Percentiles rank a stretch among this genome's conserved stretches.
Evolutionary conservation across 2,888 invertebrate species (phyloP).

Genomic region (Monopis laevigella): DNA sequence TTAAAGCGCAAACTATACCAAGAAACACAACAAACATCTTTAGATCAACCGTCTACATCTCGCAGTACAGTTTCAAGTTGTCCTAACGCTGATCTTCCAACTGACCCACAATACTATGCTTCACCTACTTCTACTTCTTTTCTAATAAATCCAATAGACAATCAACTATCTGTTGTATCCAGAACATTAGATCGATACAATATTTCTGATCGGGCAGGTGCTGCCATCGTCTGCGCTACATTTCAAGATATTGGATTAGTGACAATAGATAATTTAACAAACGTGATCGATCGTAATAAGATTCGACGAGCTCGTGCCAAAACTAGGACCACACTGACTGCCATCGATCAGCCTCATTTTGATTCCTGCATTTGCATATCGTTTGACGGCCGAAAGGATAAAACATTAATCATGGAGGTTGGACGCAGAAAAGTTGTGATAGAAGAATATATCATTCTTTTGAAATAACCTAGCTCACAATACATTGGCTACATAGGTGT

Average conservation of each 20-base stretch:
- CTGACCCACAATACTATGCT: background rate
- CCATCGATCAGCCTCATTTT: background rate
- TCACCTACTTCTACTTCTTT: background rate
- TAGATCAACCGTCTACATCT: slow-evolving; percentile 5
- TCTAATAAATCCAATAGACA: background rate
- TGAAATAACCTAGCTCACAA: slow-evolving; percentile 11
- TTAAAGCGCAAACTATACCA: slow-evolving; percentile 13
- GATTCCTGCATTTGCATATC: slow-evolving; percentile 8
- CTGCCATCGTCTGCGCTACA: slow-evolving; percentile 12
- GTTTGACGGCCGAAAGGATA: slow-evolving; percentile 13
- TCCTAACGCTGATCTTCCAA: background rate
- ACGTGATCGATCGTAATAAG: slow-evolving; percentile 11
- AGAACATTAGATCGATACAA: too few relatives aligned
- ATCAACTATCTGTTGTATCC: slow-evolving; percentile 7
- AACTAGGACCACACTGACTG: slow-evolving; percentile 10
- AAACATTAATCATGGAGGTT: slow-evolving; percentile 10
- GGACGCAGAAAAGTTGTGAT: slow-evolving; percentile 12
- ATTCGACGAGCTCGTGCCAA: slow-evolving; percentile 11
- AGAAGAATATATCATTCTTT: slow-evolving; percentile 8
- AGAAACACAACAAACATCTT: slow-evolving; percentile 12
- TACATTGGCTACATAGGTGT: slow-evolving; percentile 11
- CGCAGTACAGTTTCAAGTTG: slow-evolving; percentile 3
- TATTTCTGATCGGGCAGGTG: slow-evolving; percentile 13
- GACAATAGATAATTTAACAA: slow-evolving; percentile 9
- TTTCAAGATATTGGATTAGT: slow-evolving; percentile 12